Evolutionary conservation across 2,797 vertebrate genomes (phyloP).

Genomic region (Zalophus californianus): DNA sequence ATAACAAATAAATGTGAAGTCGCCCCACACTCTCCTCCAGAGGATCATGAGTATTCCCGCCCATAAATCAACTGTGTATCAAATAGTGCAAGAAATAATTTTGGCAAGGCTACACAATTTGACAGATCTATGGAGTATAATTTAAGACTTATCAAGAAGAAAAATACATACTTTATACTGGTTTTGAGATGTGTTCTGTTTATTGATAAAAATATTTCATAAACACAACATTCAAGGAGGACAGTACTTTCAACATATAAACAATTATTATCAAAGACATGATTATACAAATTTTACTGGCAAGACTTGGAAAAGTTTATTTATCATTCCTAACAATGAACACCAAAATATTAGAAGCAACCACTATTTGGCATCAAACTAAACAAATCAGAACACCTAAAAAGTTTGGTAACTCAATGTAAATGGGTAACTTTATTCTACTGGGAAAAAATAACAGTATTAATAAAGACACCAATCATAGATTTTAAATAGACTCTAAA

Average conservation of each 20-base stretch:
- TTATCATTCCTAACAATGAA: slow-evolving; percentile 33
- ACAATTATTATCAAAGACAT: slow-evolving; percentile 36
- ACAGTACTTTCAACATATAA: slow-evolving; percentile 57
- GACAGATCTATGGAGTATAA: neutral
- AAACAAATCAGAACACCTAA: slow-evolving; percentile 36
- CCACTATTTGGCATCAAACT: slow-evolving; percentile 1
- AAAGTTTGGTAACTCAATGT: slow-evolving; percentile 36
- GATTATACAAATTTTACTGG: slow-evolving; percentile 50
- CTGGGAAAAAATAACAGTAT: neutral
- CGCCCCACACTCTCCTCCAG: neutral
- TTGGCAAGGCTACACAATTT: neutral
- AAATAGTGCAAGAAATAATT: neutral
- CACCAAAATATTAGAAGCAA: slow-evolving; percentile 46
- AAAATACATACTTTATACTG: slow-evolving; percentile 61
- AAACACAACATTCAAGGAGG: slow-evolving; percentile 55
- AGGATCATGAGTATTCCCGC: neutral
- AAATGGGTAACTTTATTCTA: slow-evolving; percentile 63
- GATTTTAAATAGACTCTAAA: neutral
- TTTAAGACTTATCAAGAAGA: slow-evolving; percentile 39
- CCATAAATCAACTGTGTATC: neutral
- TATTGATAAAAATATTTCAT: slow-evolving; percentile 69
- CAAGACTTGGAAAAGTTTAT: slow-evolving; percentile 48
- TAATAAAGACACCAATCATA: neutral
- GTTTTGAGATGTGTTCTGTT: slow-evolving; percentile 72
- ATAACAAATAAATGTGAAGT: neutral